Base-by-base conservation (phyloP, 2,113 vertebrate genomes). In the Salvator merianae region DNA sequence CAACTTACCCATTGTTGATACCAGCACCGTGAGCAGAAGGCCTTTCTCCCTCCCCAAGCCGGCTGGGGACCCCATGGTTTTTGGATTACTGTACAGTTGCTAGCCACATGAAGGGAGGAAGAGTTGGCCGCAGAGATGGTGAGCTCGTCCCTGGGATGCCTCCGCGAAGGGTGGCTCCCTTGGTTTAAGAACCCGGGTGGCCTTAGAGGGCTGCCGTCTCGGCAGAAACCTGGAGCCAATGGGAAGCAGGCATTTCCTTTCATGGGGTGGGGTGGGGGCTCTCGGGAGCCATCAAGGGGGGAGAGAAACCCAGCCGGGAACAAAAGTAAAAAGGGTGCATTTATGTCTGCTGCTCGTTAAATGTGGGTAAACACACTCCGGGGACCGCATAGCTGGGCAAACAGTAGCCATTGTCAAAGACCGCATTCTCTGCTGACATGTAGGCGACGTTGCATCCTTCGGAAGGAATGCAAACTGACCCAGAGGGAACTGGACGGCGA, bases 121-220 rank as follows among this genome's bases (percentile, higher is more conserved):
- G 38, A 75, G 62, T 26, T 84, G 75, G 85, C n/a, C 7, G 3
- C 4, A 4, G 59, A 24, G 69, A 62, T 14, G 22, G 22, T 65
- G 1, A 18, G 3, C 43, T 30, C 1, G 79, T 40, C 50, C 83
- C 4, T 16, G 53, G 73, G 87, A 55, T 91, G 88, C 55, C 0
- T 20, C 53, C 53, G 10, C 4, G 70, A 0, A n/a, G 84, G 77
- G 66, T 0, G 77, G 88, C 83, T 76, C 76, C 74, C 0, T 84
- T 62, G 65, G 82, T 83, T 92, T 92, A 91, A 91, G 84, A 90
- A 59, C 86, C 18, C 38, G 36, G 32, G 84, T 38, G 43, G 82
- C 5, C 1, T 20, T 34, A 24, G 1, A 32, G 9, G 9, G 90
- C 18, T 76, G 87, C 85, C 3, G 0, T 65, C 30, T 18, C 83